Conservation (phyloP, 2,797 vertebrate species). For the Orientallactaga sibirica region DNA sequence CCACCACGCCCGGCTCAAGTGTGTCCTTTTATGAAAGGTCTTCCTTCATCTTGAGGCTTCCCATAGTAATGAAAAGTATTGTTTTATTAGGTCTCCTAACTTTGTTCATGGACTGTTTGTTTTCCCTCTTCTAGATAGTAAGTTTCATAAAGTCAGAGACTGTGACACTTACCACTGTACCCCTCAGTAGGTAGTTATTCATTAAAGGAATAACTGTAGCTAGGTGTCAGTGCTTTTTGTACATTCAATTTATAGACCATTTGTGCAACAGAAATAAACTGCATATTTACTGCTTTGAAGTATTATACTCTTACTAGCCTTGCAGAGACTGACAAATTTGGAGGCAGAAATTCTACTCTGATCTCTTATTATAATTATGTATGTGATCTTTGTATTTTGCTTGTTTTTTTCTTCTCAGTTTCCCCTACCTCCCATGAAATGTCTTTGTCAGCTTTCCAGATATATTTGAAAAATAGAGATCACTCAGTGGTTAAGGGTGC, state of each 20-base stretch:
- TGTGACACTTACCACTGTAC: background rate
- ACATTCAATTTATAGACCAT: background rate
- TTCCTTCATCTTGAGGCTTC: no score
- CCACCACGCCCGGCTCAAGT: no score
- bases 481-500: no score
- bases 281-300: background rate
- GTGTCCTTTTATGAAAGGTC: no score
- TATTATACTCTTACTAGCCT: background rate
- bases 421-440: background rate
- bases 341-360: background rate
- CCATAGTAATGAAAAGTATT: no score
- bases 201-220: background rate
- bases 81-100: background rate
- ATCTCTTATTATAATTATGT: background rate
- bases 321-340: background rate
- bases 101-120: background rate
- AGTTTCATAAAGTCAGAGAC: background rate
- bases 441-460: background rate
- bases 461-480: background rate
- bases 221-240: background rate
- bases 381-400: background rate
- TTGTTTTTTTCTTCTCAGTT: background rate
- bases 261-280: conserved; percentile 1
- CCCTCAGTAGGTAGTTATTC: background rate
- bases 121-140: background rate